Evolutionary conservation across 2,797 vertebrate genomes (phyloP).

Genomic region (Antrozous pallidus): DNA sequence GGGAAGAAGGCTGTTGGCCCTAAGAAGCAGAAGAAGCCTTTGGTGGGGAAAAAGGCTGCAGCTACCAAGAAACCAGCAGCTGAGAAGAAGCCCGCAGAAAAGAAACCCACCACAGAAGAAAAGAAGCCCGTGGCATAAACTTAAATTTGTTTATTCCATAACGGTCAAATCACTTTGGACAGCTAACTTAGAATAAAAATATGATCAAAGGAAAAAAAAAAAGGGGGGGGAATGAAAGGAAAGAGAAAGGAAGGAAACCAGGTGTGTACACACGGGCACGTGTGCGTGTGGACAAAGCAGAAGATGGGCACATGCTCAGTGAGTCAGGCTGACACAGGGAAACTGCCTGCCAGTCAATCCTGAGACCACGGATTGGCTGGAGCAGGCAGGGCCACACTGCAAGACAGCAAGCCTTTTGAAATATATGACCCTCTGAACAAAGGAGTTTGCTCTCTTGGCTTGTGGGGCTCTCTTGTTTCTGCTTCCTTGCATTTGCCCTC

Average conservation of each 20-base stretch:
- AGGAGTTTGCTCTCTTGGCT: not conserved
- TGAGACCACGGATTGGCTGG: not conserved
- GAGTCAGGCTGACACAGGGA: not conserved
- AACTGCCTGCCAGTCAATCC: not conserved
- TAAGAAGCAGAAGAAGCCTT: too few species aligned
- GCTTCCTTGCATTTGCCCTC: not conserved
- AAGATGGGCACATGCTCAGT: not conserved
- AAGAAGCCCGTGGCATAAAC: too few species aligned
- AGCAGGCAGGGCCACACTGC: not conserved
- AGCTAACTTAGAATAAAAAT: too few species aligned
- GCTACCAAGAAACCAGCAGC: too few species aligned
- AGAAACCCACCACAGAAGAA: too few species aligned
- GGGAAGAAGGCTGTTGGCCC: too few species aligned
- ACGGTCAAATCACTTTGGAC: too few species aligned
- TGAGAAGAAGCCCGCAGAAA: too few species aligned
- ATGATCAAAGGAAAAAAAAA: too few species aligned
- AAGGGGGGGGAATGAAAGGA: too few species aligned
- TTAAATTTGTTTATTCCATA: too few species aligned
- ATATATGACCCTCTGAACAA: not conserved
- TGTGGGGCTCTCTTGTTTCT: not conserved
- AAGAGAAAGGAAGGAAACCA: not conserved
- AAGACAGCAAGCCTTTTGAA: not conserved
- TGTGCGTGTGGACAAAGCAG: not conserved
- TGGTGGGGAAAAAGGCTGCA: too few species aligned
- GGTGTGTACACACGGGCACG: not conserved